Base-by-base conservation (phyloP, 2,797 vertebrate genomes). In the Diglossa cyanea region DNA sequence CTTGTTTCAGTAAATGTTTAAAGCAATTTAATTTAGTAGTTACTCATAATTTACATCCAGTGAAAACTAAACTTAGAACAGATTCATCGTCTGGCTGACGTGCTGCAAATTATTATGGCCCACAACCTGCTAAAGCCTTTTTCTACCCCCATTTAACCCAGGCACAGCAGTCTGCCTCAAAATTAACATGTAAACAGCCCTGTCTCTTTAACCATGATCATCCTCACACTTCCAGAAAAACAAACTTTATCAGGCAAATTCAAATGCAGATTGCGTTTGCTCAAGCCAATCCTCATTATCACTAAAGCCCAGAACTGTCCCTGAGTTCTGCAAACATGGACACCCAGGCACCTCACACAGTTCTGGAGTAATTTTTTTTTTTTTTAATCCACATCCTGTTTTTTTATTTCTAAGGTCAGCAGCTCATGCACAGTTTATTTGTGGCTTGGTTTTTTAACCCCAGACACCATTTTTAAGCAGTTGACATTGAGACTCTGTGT, bases 221-320 rank as follows among this genome's bases (percentile, higher is more conserved):
- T 14, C n/a, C 53, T 40, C 40, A 50, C 28, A 53, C 85, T 97
- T 96, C 79, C 89, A 97, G 94, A 86, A 97, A 97, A 97, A 97
- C 94, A 97, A 96, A 92, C 94, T 96, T 96, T 97, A 98, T 98
- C 97, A 91, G 84, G 73, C 65, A 98, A 96, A 96, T 97, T 97
- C 92, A 96, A 94, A 90, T 63, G 94, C 96, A 97, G 96, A 96
- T 96, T 96, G 91, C 80, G 50, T 53, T 85, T 93, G 72, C 63
- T 92, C 63, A 68, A 60, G 89, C 68, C 81, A 91, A 75, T 87
- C 91, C 86, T 91, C 7, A 21, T 97, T 98, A 97, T 97, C 97
- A 87, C 90, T 95, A 94, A 74, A 61, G 78, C 91, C 93, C 97
- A 98, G 95, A 97, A 92, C 71, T 37, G 24, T 86, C 62, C 60